phyloP scores from a whole-genome alignment of 2,113 vertebrate genomes.

The Natator depressus region DNA sequence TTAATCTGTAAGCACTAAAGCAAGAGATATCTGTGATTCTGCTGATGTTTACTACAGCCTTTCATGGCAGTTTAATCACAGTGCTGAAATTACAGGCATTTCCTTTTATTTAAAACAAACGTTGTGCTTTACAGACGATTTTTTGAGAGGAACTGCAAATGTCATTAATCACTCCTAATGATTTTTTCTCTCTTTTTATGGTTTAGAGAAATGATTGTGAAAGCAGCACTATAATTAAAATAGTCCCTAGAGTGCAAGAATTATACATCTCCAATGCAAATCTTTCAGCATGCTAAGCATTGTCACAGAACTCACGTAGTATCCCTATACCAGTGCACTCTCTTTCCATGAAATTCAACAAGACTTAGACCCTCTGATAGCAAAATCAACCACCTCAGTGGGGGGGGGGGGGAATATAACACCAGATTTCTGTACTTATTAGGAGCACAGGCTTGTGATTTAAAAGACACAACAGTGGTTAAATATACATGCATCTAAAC shows the following conservation, averaged over 20 bases:
- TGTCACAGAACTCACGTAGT: background rate
- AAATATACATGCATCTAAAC: background rate
- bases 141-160: conserved; percentile 1
- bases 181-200: conserved; percentile 56
- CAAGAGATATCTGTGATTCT: conserved; percentile 1
- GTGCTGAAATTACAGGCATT: conserved; percentile 32
- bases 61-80: conserved; percentile 48
- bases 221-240: conserved; percentile 46
- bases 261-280: background rate
- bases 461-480: background rate
- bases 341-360: background rate
- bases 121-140: background rate
- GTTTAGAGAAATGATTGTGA: conserved; percentile 50
- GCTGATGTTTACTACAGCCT: conserved; percentile 24
- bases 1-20: conserved; percentile 44
- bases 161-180: conserved; percentile 44
- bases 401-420: background rate
- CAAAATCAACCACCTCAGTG: fast-evolving
- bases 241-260: background rate
- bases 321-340: background rate
- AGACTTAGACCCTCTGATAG: background rate
- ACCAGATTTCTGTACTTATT: background rate
- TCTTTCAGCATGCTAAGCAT: background rate
- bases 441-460: background rate
- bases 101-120: conserved; percentile 61